Percentiles rank a stretch among this genome's conserved stretches.
phyloP scores from a whole-genome alignment of 2,888 invertebrate genomes.

The Balanococcus diminutus region DNA sequence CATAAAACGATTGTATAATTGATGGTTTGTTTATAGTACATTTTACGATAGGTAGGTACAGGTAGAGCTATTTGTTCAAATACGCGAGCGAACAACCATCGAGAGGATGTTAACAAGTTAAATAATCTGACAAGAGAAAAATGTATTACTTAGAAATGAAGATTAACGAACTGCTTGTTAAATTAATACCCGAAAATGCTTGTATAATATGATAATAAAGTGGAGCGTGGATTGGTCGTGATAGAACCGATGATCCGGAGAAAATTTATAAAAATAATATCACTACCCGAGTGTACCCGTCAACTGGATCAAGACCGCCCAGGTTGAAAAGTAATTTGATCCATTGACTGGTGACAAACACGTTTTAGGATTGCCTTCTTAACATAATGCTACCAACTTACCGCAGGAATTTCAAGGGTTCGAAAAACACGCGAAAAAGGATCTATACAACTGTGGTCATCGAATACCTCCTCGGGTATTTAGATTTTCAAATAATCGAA shows the following conservation, averaged over 20 bases:
- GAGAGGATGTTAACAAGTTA: constrained; percentile 42
- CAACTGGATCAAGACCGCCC: constrained; percentile 52
- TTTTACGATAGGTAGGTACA: background rate
- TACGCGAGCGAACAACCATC: constrained; percentile 19
- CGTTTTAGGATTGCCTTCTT: constrained; percentile 51
- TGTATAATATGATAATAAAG: constrained; percentile 52
- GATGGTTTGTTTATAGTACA: constrained; percentile 19
- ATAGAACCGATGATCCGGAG: constrained; percentile 54
- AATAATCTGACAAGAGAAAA: constrained; percentile 42
- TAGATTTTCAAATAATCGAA: background rate
- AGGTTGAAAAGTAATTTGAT: constrained; percentile 55
- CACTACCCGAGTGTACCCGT: constrained; percentile 40
- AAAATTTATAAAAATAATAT: constrained; percentile 54
- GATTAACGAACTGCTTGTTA: constrained; percentile 42
- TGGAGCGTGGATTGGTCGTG: constrained; percentile 51
- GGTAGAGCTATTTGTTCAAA: constrained; percentile 27
- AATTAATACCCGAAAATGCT: constrained; percentile 52
- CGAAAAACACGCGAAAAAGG: constrained; percentile 27
- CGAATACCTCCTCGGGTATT: background rate
- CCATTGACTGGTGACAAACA: constrained; percentile 54
- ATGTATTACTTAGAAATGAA: constrained; percentile 38
- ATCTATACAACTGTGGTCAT: background rate
- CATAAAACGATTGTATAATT: background rate
- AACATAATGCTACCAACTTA: constrained; percentile 51
- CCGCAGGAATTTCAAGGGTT: constrained; percentile 51